Base-by-base conservation (phyloP, 2,888 invertebrate genomes). In the Andrena chrysosceles region DNA sequence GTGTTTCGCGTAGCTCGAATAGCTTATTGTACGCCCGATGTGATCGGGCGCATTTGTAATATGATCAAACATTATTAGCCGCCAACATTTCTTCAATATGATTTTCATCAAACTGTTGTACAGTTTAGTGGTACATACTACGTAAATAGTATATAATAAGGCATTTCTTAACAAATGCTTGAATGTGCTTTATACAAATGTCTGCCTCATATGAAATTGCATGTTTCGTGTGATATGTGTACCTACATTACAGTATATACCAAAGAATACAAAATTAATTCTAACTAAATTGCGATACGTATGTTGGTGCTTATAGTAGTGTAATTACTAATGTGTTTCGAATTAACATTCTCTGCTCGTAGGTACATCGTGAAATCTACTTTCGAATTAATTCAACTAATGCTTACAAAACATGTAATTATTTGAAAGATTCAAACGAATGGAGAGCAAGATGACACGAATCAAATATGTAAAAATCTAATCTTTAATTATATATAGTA, bases 191-290 rank as follows among this genome's bases (percentile, higher is more conserved):
- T 64, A 59, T 31, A 66, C 42, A 54, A 56, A 69, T 79, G 33
- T 64, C 63, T 76, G 59, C 64, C 42, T 60, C 71, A 70, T 60
- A 78, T 70, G 29, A 77, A 78, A 77, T 60, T 67, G 71, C 62
- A 78, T 80, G 67, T 52, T 70, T 70, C 70, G 20, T 67, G 26
- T 8, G 56, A 56, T 56, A 23, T 23, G 23, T 26, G 33, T 80
- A 66, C 62, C 20, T 79, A 71, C 66, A 79, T 68, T 67, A 54
- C 42, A 56, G 56, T 59, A 49, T 77, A 77, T 80, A 16, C 78
- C 64, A 78, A 77, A 79, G 56, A 69, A 33, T 35, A 79, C 48
- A 77, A 80, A 78, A 80, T 78, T 81, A 72, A 56, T 72, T 80
- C 10, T 49, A 79, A 72, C 62, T 63, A 49, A 63, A 68, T 52